Conservation (phyloP, 2,113 vertebrate species). For the Tragelaphus strepsiceros region DNA sequence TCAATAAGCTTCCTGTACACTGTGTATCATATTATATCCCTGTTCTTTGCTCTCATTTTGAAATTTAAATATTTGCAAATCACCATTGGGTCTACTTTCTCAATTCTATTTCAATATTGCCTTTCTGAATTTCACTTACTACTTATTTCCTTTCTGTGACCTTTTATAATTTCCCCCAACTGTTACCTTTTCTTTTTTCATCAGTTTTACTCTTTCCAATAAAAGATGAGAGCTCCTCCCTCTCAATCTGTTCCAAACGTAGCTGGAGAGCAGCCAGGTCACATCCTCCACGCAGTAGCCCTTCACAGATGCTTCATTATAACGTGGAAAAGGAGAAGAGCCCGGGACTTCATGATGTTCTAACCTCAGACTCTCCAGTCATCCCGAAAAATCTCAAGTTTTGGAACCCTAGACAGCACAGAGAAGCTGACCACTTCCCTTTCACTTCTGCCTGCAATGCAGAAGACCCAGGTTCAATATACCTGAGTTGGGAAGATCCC, state of each 20-base stretch:
- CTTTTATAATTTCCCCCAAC: neutral
- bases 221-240: neutral
- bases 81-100: neutral
- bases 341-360: neutral
- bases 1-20: neutral
- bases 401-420: neutral
- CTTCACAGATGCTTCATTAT: neutral
- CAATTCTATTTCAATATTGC: neutral
- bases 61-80: conserved; percentile 25
- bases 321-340: neutral
- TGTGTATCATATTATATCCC: neutral
- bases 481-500: neutral
- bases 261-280: neutral
- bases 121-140: neutral
- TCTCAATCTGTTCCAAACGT: neutral
- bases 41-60: conserved; percentile 36
- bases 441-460: neutral
- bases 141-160: neutral
- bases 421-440: neutral
- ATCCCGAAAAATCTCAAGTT: neutral
- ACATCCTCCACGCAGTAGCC: neutral
- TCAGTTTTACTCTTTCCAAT: neutral
- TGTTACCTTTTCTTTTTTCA: neutral
- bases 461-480: neutral
- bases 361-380: neutral